phyloP scores from a whole-genome alignment of 2,113 vertebrate genomes.

The Podocnemis expansa region DNA sequence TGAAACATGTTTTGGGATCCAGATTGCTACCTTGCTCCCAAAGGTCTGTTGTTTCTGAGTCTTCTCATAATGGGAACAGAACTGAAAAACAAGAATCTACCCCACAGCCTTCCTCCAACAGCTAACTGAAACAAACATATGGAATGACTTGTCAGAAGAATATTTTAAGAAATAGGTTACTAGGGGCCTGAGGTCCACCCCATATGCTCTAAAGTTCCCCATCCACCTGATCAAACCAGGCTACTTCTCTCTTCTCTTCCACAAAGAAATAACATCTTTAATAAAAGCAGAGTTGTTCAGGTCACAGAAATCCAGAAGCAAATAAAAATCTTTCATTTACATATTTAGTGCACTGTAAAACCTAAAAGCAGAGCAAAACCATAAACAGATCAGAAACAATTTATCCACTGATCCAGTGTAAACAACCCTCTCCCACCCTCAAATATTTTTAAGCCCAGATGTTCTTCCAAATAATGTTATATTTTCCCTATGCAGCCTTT shows the following conservation, averaged over 20 bases:
- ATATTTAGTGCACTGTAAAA: constrained; percentile 24
- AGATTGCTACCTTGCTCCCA: constrained; percentile 43
- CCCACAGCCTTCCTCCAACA: constrained; percentile 27
- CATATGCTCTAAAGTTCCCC: constrained; percentile 34
- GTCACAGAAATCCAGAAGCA: constrained; percentile 16
- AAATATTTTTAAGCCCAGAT: neutral
- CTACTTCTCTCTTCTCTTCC: neutral
- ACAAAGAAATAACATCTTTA: constrained; percentile 7
- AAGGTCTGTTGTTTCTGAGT: constrained; percentile 27
- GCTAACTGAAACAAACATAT: constrained; percentile 36
- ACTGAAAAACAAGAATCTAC: constrained; percentile 38
- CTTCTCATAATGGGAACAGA: constrained; percentile 19
- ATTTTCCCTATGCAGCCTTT: constrained; percentile 31
- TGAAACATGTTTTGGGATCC: constrained; percentile 34
- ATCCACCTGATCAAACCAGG: neutral
- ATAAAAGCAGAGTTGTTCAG: constrained; percentile 28
- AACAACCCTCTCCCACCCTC: neutral
- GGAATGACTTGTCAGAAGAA: constrained; percentile 49
- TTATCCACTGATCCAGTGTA: neutral
- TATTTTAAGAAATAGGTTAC: constrained; percentile 54
- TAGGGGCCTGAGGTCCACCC: constrained; percentile 38
- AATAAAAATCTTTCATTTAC: constrained; percentile 24
- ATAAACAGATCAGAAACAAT: neutral
- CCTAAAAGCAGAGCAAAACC: neutral
- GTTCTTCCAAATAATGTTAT: constrained; percentile 10